Percentiles rank a stretch among this genome's conserved stretches.
Evolutionary conservation across 30 jellyfish, hydroid and myxozoan species (phyloP).

Genomic region (Sanderia malayensis): DNA sequence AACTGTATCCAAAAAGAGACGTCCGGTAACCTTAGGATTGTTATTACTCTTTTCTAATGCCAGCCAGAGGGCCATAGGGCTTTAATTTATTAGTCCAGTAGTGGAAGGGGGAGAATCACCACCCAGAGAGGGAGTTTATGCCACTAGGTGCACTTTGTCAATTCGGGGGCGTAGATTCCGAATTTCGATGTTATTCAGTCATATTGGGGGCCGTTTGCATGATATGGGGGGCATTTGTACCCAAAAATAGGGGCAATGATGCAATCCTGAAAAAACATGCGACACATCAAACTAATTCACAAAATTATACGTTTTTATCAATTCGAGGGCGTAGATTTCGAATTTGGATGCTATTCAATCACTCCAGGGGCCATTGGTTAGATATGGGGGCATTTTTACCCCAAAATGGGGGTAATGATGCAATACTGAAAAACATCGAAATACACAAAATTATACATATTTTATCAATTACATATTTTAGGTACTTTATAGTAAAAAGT

Average conservation of each 20-base stretch:
- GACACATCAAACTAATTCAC: neutral
- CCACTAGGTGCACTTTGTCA: constrained; percentile 7
- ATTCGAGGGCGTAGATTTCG: neutral
- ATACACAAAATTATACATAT: neutral
- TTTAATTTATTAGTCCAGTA: constrained; percentile 33
- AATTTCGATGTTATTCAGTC: constrained; percentile 7
- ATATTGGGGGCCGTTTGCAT: constrained; percentile 1
- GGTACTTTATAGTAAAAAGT: no score
- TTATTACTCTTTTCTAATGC: constrained; percentile 34
- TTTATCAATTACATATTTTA: neutral
- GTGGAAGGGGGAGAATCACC: constrained; percentile 17
- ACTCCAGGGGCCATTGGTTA: neutral
- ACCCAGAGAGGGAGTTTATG: constrained; percentile 2
- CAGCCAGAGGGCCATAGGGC: constrained; percentile 65
- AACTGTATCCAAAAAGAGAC: constrained; percentile 33
- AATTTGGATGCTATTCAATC: neutral
- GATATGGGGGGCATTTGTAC: constrained; percentile 14
- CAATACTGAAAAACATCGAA: neutral
- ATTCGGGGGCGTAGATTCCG: neutral
- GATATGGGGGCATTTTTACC: constrained; percentile 11
- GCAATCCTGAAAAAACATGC: neutral
- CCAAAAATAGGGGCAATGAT: constrained; percentile 1
- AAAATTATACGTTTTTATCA: neutral
- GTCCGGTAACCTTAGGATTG: constrained; percentile 19
- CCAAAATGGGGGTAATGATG: constrained; percentile 2